phyloP scores from a whole-genome alignment of 2,797 vertebrate genomes.

The Thamnophis elegans region DNA sequence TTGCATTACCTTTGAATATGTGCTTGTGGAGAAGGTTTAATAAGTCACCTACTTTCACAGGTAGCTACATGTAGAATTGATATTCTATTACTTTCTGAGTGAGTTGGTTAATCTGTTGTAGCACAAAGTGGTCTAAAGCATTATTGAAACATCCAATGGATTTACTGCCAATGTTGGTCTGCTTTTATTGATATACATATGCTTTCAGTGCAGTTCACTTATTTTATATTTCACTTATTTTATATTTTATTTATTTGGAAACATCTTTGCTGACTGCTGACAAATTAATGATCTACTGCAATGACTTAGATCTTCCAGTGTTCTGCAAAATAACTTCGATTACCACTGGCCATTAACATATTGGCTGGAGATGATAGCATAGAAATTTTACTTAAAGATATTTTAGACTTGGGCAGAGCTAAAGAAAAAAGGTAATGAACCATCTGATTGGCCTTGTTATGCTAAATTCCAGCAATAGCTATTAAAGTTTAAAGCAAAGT shows the following conservation, averaged over 20 bases:
- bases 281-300: not conserved
- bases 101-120: not conserved
- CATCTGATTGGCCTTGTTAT: not conserved
- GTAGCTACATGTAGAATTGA: not conserved
- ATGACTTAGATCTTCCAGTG: not conserved
- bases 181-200: not conserved
- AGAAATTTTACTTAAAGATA: not conserved
- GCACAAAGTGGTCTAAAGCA: not conserved
- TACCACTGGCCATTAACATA: not conserved
- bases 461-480: not conserved
- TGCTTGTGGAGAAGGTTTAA: not conserved
- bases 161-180: not conserved
- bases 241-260: not conserved
- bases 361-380: not conserved
- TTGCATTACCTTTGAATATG: not conserved
- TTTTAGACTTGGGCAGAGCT: not conserved
- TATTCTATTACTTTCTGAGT: not conserved
- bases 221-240: not conserved
- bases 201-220: not conserved
- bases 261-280: not conserved
- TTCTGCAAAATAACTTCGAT: not conserved
- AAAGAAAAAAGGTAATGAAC: not conserved
- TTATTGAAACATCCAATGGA: not conserved
- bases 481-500: not conserved
- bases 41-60: not conserved